Conservation (phyloP, 2,113 vertebrate species). For the Scytalopus superciliaris region DNA sequence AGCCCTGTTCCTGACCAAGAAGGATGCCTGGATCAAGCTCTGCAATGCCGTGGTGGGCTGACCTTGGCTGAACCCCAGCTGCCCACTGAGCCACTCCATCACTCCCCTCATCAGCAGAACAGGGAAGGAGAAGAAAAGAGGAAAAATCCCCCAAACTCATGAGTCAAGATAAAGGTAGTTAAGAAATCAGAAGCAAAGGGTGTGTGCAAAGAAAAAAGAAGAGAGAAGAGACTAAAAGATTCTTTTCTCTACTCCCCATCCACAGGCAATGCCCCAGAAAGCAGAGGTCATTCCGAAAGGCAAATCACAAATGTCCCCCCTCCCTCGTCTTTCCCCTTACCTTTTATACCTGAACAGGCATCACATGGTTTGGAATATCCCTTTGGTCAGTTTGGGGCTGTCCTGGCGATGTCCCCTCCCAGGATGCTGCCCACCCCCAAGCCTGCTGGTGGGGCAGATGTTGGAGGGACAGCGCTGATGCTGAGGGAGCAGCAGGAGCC, state of each 20-base stretch:
- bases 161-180: background rate
- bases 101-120: background rate
- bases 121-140: background rate
- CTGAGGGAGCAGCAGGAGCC: background rate
- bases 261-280: background rate
- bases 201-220: background rate
- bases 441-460: background rate
- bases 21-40: background rate
- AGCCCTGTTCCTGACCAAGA: accelerated
- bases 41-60: background rate
- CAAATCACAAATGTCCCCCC: accelerated
- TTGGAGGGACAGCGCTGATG: background rate
- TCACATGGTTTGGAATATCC: background rate
- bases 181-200: background rate
- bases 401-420: background rate
- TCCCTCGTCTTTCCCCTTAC: background rate
- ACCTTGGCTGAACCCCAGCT: background rate
- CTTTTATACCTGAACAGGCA: background rate
- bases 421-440: background rate
- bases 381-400: background rate
- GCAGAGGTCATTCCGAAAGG: too few species aligned
- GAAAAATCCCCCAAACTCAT: background rate
- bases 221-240: background rate
- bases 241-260: background rate
- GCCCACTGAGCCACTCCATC: background rate